A percentile compares a stretch with the other conserved stretches of the same genome.
phyloP scores from a whole-genome alignment of 2,797 vertebrate genomes.

The Neopelma chrysocephalum region DNA sequence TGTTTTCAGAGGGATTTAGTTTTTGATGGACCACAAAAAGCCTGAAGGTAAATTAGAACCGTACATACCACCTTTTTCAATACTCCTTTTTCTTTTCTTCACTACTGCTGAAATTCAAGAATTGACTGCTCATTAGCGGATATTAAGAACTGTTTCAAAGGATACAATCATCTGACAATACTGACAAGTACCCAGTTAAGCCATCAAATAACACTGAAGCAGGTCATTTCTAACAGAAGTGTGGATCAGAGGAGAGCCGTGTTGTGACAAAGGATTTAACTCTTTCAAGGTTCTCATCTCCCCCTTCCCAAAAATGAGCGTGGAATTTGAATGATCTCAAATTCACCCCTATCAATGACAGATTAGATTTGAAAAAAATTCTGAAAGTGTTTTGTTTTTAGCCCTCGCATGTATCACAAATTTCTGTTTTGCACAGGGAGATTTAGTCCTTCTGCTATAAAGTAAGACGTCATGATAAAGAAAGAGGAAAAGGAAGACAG shows the following conservation, averaged over 20 bases:
- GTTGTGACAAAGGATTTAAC: not conserved
- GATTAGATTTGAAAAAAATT: not conserved
- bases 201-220: not conserved
- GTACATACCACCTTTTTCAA: not conserved
- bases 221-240: not conserved
- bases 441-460: not conserved
- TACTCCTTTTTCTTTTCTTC: not conserved
- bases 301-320: not conserved
- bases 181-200: not conserved
- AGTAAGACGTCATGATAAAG: constrained; percentile 1
- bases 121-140: not conserved
- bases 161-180: not conserved
- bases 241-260: not conserved
- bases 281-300: not conserved
- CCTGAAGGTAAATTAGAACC: not conserved
- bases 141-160: not conserved
- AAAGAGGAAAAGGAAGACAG: not conserved
- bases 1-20: not conserved
- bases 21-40: not conserved
- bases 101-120: not conserved
- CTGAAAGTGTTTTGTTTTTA: not conserved
- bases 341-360: not conserved
- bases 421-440: not conserved
- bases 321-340: not conserved
- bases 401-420: not conserved